phyloP scores from a whole-genome alignment of 2,888 invertebrate genomes.

The Cordylochernes scorpioides region DNA sequence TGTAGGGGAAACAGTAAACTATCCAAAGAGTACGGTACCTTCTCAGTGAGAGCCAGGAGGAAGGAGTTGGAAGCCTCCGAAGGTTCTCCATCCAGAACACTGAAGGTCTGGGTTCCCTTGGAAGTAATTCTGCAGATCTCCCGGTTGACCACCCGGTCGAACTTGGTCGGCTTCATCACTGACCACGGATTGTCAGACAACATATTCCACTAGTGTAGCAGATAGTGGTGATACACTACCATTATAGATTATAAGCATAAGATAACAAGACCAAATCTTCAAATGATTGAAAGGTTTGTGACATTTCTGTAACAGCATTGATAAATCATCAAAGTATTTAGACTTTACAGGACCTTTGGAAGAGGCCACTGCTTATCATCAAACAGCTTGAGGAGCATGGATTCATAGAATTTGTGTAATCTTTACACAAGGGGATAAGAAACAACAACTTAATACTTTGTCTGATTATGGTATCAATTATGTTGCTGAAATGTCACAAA shows the following conservation, averaged over 20 bases:
- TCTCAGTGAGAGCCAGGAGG: slow-evolving; percentile 55
- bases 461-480: too few species aligned
- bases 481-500: too few species aligned
- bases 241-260: not conserved
- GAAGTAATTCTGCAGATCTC: slow-evolving; percentile 82
- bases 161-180: slow-evolving; percentile 39
- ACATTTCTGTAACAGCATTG: too few species aligned
- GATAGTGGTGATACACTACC: not conserved
- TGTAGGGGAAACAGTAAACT: too few species aligned
- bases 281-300: not conserved
- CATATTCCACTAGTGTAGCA: not conserved
- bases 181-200: not conserved
- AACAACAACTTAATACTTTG: too few species aligned
- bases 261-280: not conserved
- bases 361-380: too few species aligned
- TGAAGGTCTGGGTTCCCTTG: slow-evolving; percentile 54
- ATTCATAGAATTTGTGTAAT: too few species aligned
- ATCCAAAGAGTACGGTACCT: slow-evolving; percentile 26
- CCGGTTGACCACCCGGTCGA: slow-evolving; percentile 63
- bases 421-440: too few species aligned
- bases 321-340: too few species aligned
- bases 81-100: slow-evolving; percentile 40
- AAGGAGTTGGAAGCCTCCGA: slow-evolving; percentile 32
- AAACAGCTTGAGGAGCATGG: too few species aligned
- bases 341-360: too few species aligned